Percentiles rank a stretch among this genome's conserved stretches.
phyloP scores from a whole-genome alignment of 2,888 invertebrate genomes.

The Machimus rusticus region DNA sequence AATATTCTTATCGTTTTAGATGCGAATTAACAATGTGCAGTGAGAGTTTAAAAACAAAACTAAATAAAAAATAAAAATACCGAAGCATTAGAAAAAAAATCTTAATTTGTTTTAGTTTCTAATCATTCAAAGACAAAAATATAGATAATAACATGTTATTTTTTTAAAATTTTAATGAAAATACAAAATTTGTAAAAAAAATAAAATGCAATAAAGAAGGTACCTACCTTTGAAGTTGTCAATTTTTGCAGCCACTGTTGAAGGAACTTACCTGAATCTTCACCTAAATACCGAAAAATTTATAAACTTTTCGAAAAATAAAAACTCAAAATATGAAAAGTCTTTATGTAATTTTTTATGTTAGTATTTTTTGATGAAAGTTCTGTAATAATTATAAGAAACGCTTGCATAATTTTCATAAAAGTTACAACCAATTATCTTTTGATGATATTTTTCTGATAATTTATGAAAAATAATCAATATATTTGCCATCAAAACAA shows the following conservation, averaged over 20 bases:
- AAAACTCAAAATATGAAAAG: not conserved
- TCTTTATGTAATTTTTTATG: not conserved
- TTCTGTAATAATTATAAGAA: not conserved
- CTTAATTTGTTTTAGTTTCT: too few relatives aligned
- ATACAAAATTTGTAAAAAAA: not conserved
- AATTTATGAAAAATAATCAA: not conserved
- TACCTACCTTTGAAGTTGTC: not conserved
- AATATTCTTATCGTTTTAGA: too few relatives aligned
- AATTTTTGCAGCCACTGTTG: not conserved
- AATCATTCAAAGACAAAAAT: not conserved
- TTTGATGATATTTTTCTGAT: not conserved
- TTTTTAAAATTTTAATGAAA: not conserved
- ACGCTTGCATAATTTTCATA: not conserved
- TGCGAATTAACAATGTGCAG: too few relatives aligned
- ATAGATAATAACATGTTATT: not conserved
- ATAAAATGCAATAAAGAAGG: not conserved
- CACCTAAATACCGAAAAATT: not conserved
- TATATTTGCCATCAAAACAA: not conserved
- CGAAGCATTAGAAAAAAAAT: too few relatives aligned
- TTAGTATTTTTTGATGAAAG: not conserved
- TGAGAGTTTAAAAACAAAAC: too few relatives aligned
- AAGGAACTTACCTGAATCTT: not conserved
- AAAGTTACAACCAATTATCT: not conserved
- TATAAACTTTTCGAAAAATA: not conserved
- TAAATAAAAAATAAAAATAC: too few relatives aligned